phyloP scores from a whole-genome alignment of 2,113 vertebrate species.

The rat (Rattus norvegicus) region GRCr8 NC_086020.1:34773501-34774000 shows the following conservation, averaged over 20 bases:
- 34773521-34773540: background rate
- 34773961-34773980: background rate
- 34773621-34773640: background rate
- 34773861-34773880: background rate
- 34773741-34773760: background rate
- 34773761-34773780: background rate
- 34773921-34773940: background rate
- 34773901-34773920: background rate
- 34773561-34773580: background rate
- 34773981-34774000: background rate
- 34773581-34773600: background rate
- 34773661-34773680: background rate
- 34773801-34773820: background rate
- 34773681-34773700: background rate
- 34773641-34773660: background rate
- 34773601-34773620: background rate
- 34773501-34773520: background rate
- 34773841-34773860: background rate
- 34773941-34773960: background rate
- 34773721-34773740: background rate
- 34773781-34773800: background rate
- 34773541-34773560: background rate
- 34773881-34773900: background rate
- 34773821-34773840: background rate
- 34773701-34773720: background rate